Evolutionary conservation across 2,888 invertebrate genomes (phyloP), one percentile per base, ranked within the genome.

Genomic region (Eremobia ochroleuca): DNA sequence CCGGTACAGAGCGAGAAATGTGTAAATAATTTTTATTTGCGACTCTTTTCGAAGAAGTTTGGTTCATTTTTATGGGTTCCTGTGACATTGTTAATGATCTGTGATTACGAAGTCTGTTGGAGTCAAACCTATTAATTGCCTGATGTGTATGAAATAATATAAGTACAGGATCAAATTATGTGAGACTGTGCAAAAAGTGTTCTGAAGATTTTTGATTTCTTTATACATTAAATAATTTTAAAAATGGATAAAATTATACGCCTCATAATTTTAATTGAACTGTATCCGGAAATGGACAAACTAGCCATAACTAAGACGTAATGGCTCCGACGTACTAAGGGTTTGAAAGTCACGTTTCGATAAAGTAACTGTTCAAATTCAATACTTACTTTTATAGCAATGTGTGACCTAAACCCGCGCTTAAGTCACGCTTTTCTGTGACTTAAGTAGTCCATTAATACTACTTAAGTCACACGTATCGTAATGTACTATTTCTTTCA

Each of bases 11-110:
- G 84, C 74, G 88, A 84, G 85, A 90, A 91, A 93, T 92, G 93
- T 92, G 89, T 85, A 91, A 91, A 92, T 93, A 92, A 91, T 92
- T 92, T 91, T 90, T 89, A 90, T 89, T 86, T 81, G 78, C 77
- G 82, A 79, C 86, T 75, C 46, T 83, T 83, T 79, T 74, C 40
- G 64, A 21, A 67, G 64, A 69, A 69, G 68, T 79, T 73, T n/a
- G 18, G 49, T 80, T 68, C 46, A 64, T 68, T 81, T 61, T 52
- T 68, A 3, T 43, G 58, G 25, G 13, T 71, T 15, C 11, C 6
- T 52, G 34, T 70, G 72, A 75, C 68, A 37, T 8, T 62, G 65
- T 72, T 67, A 49, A 73, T 58, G 40, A 55, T 67, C 3, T 55
- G 15, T 64, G 11, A 28, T 21, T 52, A 37, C 43, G 43, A 49